Conservation (phyloP, 2,797 vertebrate species). For the Melanotaenia pygmaea region DNA sequence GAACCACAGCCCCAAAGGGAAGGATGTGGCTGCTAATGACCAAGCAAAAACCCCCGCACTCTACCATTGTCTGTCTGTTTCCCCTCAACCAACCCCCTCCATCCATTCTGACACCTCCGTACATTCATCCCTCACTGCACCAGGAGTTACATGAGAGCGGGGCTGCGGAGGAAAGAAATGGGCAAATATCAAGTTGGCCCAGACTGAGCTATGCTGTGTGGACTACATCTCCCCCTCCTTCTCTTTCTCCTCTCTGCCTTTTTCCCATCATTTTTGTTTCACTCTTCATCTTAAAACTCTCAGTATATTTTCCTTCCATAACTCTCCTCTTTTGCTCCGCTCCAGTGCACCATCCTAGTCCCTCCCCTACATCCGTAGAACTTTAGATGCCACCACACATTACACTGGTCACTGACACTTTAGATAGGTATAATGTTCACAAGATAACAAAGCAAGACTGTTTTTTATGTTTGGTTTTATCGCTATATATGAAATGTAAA, state of each 20-base stretch:
- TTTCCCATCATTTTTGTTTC: conserved; percentile 36
- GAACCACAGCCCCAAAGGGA: conserved; percentile 99
- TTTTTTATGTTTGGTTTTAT: conserved; percentile 77
- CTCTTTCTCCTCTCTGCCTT: conserved; percentile 23
- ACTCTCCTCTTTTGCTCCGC: conserved; percentile 35
- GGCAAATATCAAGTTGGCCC: conserved; percentile 51
- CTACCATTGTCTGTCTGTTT: conserved; percentile 32
- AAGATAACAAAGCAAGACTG: conserved; percentile 78
- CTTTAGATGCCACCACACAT: conserved; percentile 49
- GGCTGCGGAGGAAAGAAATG: conserved; percentile 64
- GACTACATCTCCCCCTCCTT: conserved; percentile 57
- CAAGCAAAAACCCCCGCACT: conserved; percentile 61
- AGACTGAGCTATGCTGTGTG: conserved; percentile 81
- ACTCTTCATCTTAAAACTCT: conserved; percentile 43
- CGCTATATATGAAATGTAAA: conserved; percentile 63
- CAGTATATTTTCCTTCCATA: conserved; percentile 42
- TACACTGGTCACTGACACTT: conserved; percentile 74
- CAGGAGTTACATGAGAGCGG: conserved; percentile 75
- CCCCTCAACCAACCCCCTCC: conserved; percentile 49
- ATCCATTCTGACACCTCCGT: conserved; percentile 53
- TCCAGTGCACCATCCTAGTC: conserved; percentile 37
- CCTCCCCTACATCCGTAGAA: conserved; percentile 39
- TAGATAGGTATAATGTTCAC: conserved; percentile 65
- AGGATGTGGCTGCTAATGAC: conserved; percentile 99
- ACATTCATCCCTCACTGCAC: conserved; percentile 50